phyloP scores from a whole-genome alignment of 2,888 invertebrate species.

The Notodonta dromedarius region DNA sequence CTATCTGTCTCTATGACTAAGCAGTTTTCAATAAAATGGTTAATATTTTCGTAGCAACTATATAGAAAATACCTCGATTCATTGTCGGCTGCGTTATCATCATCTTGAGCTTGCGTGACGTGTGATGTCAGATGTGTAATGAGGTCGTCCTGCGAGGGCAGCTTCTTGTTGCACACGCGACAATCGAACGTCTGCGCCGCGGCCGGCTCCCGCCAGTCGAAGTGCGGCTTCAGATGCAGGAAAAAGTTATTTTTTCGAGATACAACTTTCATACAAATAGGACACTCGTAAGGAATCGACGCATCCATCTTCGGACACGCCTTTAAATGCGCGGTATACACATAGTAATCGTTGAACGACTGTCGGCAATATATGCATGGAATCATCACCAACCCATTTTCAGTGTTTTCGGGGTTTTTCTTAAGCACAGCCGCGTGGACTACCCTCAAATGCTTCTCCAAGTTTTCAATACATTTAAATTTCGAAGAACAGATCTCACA shows the following conservation, averaged over 20 bases:
- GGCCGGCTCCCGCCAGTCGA: slow-evolving; percentile 43
- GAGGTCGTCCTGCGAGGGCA: slow-evolving; percentile 64
- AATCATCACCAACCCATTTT: slow-evolving; percentile 40
- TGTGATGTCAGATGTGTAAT: slow-evolving; percentile 74
- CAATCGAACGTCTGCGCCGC: slow-evolving; percentile 51
- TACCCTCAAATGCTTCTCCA: slow-evolving; percentile 71
- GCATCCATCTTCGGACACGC: slow-evolving; percentile 57
- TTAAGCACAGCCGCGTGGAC: slow-evolving; percentile 69
- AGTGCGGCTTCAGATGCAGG: slow-evolving; percentile 65
- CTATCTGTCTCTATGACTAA: background rate
- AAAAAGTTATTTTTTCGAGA: slow-evolving; percentile 57
- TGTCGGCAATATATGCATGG: slow-evolving; percentile 69
- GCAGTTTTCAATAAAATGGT: no score
- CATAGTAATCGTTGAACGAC: slow-evolving; percentile 61
- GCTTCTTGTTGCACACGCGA: slow-evolving; percentile 67
- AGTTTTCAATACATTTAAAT: slow-evolving; percentile 66
- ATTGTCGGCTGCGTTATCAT: slow-evolving; percentile 45
- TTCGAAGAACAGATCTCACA: slow-evolving; percentile 68
- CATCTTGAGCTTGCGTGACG: slow-evolving; percentile 66
- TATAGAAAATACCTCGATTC: slow-evolving; percentile 58
- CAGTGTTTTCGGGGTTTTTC: slow-evolving; percentile 30
- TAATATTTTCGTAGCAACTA: no score
- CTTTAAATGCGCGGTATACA: slow-evolving; percentile 62
- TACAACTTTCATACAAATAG: slow-evolving; percentile 59
- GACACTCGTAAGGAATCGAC: slow-evolving; percentile 52